These are phyloP conservation scores for Acanthurus lineatus DNA, from an alignment of 2,797 vertebrate genomes.

Conservation along the genomic window DNA sequence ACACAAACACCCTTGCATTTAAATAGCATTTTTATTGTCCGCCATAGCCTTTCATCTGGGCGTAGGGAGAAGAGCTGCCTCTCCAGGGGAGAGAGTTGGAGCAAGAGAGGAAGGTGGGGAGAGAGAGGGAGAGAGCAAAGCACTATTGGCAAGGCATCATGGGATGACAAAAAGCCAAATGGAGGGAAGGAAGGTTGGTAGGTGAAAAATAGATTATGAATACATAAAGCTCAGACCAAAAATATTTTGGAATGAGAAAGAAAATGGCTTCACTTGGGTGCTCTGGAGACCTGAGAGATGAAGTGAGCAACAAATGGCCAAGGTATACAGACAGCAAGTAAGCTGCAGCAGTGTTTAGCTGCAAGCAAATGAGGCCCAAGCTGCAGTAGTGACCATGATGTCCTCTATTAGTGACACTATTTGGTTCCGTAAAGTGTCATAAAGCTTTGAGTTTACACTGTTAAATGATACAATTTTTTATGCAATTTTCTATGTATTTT, in stretches of 20 bases:
- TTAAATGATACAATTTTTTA: conserved; percentile 10
- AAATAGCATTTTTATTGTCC: conserved; percentile 90
- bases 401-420: conserved; percentile 12
- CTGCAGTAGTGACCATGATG: neutral
- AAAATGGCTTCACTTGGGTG: conserved; percentile 73
- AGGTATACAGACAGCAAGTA: conserved; percentile 43
- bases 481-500: no score
- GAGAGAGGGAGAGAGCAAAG: conserved; percentile 65
- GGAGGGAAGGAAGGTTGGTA: conserved; percentile 79
- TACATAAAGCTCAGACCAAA: conserved; percentile 70
- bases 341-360: conserved; percentile 20
- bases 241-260: conserved; percentile 80
- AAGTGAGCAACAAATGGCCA: conserved; percentile 78
- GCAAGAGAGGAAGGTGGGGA: conserved; percentile 75
- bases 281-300: conserved; percentile 61
- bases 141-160: conserved; percentile 78
- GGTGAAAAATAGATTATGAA: conserved; percentile 83
- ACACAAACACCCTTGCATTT: conserved; percentile 89
- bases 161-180: conserved; percentile 82
- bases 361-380: conserved; percentile 15
- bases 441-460: conserved; percentile 22
- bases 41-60: conserved; percentile 87
- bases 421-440: neutral
- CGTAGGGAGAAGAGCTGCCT: conserved; percentile 91
- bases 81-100: conserved; percentile 83